Base-by-base conservation (phyloP, 2,888 invertebrate species). In the Catocala fraxini region DNA sequence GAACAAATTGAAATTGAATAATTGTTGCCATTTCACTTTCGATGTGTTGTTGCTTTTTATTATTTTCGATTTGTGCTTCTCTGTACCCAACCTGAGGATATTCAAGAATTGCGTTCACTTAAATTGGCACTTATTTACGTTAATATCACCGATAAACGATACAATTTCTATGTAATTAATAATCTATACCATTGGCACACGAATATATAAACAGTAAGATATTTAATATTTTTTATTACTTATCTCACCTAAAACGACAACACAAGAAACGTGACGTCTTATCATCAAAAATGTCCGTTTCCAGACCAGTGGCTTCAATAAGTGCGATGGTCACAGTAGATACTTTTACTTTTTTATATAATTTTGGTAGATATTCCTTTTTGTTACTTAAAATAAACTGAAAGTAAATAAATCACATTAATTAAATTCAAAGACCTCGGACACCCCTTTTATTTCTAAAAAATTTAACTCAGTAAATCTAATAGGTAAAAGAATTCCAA, bases 61-160 rank as follows among this genome's bases (percentile, higher is more conserved):
- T 69, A 96, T 94, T 90, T 99, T 98, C 80, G 98, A 98, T 94
- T 99, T 99, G 91, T 97, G 98, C 92, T 99, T 99, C 93, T 99
- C 99, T 76, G 97, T 96, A 52, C 98, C 99, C 83, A 99, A 95
- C 84, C 98, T 98, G 83, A 51, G 5, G 88, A 39, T 25, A 25
- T 25, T 25, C 25, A 25, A 25, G 1, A 25, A 25, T 25, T 25
- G 25, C 25, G 4, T 25, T 25, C 25, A 25, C 25, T 25, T 25
- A 25, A 4, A 25, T 25, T 25, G 25, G 3, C 4, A 25, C 25
- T 3, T 25, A 25, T 25, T 15, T 15, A 15, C 15, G 15, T 15
- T 15, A 15, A 15, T 15, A 15, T 15, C 2, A 15, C 0, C 15
- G 15, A 15, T 15, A 15, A 15, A 15, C 15, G 15, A 15, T 15